phyloP scores from a whole-genome alignment of 2,888 invertebrate species.

The Drosophila formosana region DNA sequence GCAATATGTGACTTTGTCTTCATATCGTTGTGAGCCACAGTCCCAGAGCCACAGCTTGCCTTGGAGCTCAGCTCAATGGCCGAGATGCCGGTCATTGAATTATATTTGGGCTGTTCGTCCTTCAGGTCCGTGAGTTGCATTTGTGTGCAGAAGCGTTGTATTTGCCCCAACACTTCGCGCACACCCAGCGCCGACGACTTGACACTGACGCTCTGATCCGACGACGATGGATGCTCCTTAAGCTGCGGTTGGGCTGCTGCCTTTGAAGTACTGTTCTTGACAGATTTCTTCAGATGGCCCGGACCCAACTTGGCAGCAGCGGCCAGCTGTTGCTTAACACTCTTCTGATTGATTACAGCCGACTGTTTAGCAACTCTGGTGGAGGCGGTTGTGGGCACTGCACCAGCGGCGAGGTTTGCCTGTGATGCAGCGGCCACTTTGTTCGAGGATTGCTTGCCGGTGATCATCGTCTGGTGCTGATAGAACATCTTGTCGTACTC shows the following conservation, averaged over 20 bases:
- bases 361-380: constrained; percentile 35
- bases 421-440: constrained; percentile 31
- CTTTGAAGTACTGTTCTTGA: constrained; percentile 48
- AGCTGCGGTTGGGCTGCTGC: constrained; percentile 15
- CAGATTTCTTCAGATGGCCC: constrained; percentile 11
- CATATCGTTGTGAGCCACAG: neutral
- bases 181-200: constrained; percentile 80
- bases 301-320: constrained; percentile 23
- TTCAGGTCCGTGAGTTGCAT: constrained; percentile 62
- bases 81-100: constrained; percentile 11
- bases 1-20: constrained; percentile 2
- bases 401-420: constrained; percentile 9
- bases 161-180: constrained; percentile 78
- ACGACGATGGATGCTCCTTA: constrained; percentile 52
- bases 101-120: constrained; percentile 46
- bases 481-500: constrained; percentile 85
- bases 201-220: constrained; percentile 65
- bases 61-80: constrained; percentile 26
- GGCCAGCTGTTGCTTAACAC: constrained; percentile 34
- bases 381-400: constrained; percentile 5
- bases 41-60: constrained; percentile 4
- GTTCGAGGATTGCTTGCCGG: constrained; percentile 36
- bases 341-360: constrained; percentile 27
- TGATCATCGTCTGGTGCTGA: constrained; percentile 80
- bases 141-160: constrained; percentile 76